These are phyloP conservation scores for Pedionomus torquatus DNA, from an alignment of 2,113 vertebrate genomes.

Conservation along the genomic window DNA sequence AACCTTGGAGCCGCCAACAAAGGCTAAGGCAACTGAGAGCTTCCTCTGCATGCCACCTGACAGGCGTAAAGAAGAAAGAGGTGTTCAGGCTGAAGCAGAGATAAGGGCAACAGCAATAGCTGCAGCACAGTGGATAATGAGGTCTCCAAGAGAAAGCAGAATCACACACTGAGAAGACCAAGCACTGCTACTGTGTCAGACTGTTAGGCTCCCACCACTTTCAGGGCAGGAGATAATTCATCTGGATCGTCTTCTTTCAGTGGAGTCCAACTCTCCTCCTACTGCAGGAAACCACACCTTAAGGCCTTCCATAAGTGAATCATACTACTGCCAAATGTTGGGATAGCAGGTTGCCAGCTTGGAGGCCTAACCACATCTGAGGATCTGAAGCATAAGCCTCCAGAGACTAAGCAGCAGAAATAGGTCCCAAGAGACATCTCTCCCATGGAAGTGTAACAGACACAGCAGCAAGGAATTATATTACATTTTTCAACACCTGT, in stretches of 20 bases:
- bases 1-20: slow-evolving; percentile 97
- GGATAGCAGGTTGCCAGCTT: not conserved
- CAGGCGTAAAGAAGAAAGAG: not conserved
- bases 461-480: not conserved
- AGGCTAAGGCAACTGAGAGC: slow-evolving; percentile 94
- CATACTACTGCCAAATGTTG: not conserved
- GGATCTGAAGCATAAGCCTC: not conserved
- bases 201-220: not conserved
- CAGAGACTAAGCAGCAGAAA: not conserved
- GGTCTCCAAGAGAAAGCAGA: not conserved
- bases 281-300: not conserved
- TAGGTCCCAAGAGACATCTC: not conserved
- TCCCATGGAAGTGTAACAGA: not conserved
- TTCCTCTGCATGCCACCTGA: slow-evolving; percentile 97
- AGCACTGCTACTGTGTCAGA: not conserved
- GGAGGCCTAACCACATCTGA: not conserved
- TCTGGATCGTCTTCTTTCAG: not conserved
- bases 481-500: not conserved
- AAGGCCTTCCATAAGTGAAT: not conserved
- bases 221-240: not conserved
- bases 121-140: not conserved
- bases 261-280: not conserved
- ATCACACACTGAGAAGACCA: not conserved
- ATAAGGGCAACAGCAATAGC: not conserved
- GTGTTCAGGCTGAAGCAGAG: not conserved